Percentiles rank a stretch among this genome's conserved stretches.
These are phyloP conservation scores for Drosophila sechellia DNA, from an alignment of 1,140 invertebrate genomes.

Conservation along the genomic window DNA sequence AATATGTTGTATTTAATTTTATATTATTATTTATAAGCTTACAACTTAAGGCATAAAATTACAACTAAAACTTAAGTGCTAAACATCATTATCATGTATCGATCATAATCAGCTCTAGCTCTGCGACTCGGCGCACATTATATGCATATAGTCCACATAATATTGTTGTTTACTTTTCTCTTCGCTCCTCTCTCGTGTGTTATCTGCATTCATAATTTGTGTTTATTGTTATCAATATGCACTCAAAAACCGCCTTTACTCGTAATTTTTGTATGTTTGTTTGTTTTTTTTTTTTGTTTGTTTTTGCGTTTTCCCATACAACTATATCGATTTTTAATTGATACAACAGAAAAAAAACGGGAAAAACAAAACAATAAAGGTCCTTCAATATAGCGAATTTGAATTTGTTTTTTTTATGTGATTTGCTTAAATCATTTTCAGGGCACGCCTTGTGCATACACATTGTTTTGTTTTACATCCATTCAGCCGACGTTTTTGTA, in stretches of 20 bases:
- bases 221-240: slow-evolving; percentile 54
- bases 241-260: slow-evolving; percentile 27
- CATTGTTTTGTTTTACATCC: slow-evolving; percentile 23
- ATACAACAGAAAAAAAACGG: slow-evolving; percentile 44
- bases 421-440: slow-evolving; percentile 17
- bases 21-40: slow-evolving; percentile 81
- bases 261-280: slow-evolving; percentile 11
- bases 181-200: slow-evolving; percentile 13
- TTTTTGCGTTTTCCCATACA: slow-evolving; percentile 22
- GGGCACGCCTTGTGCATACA: slow-evolving; percentile 41
- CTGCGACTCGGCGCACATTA: slow-evolving; percentile 33
- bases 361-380: slow-evolving; percentile 29
- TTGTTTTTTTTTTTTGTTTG: slow-evolving; percentile 4
- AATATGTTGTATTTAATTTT: slow-evolving; percentile 81
- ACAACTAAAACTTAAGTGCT: slow-evolving; percentile 80
- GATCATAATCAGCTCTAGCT: slow-evolving; percentile 63
- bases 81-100: slow-evolving; percentile 65
- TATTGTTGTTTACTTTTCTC: slow-evolving; percentile 36
- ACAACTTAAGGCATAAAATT: slow-evolving; percentile 83
- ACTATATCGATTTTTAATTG: slow-evolving; percentile 47
- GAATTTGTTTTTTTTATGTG: slow-evolving; percentile 16
- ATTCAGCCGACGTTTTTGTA: slow-evolving; percentile 18
- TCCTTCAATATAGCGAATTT: slow-evolving; percentile 32
- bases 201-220: slow-evolving; percentile 46
- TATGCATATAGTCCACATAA: slow-evolving; percentile 46